Conservation (phyloP, 2,888 invertebrate genomes). For the Macropis europaea region DNA sequence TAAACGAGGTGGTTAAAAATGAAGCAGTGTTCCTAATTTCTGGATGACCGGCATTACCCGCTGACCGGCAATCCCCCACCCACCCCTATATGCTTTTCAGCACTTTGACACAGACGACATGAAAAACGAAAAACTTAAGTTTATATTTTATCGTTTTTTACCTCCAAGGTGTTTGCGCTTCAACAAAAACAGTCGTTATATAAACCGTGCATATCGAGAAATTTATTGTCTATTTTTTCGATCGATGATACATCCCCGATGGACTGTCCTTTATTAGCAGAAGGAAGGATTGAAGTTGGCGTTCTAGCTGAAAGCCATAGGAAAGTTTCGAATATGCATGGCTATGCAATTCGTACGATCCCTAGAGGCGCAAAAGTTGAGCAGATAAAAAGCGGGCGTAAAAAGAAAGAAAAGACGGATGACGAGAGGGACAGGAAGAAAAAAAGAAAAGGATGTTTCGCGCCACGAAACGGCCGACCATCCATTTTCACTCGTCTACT, state of each 20-base stretch:
- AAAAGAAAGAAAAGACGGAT: conserved; percentile 49
- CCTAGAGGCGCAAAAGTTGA: conserved; percentile 59
- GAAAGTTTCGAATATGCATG: conserved; percentile 63
- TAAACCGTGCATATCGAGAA: conserved; percentile 2
- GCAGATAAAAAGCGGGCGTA: conserved; percentile 48
- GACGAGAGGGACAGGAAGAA: conserved; percentile 29
- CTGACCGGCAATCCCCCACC: no score
- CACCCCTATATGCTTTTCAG: no score
- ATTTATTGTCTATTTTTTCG: conserved; percentile 46
- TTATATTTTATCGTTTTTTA: not conserved
- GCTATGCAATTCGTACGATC: conserved; percentile 58
- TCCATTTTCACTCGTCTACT: conserved; percentile 58
- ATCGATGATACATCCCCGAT: conserved; percentile 46
- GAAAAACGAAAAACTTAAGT: not conserved
- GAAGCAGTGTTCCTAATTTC: no score
- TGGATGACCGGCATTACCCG: no score
- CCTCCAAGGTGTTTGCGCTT: not conserved
- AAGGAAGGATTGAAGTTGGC: conserved; percentile 42
- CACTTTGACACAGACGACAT: not conserved
- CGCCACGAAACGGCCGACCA: conserved; percentile 37
- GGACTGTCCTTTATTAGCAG: conserved; percentile 58
- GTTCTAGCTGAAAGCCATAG: conserved; percentile 33
- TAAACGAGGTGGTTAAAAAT: no score
- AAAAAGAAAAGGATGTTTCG: conserved; percentile 30
- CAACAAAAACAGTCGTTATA: conserved; percentile 8